Conservation (phyloP, 37 sponge, comb jelly and placozoan genomes). For the Ephydatia muelleri region DNA sequence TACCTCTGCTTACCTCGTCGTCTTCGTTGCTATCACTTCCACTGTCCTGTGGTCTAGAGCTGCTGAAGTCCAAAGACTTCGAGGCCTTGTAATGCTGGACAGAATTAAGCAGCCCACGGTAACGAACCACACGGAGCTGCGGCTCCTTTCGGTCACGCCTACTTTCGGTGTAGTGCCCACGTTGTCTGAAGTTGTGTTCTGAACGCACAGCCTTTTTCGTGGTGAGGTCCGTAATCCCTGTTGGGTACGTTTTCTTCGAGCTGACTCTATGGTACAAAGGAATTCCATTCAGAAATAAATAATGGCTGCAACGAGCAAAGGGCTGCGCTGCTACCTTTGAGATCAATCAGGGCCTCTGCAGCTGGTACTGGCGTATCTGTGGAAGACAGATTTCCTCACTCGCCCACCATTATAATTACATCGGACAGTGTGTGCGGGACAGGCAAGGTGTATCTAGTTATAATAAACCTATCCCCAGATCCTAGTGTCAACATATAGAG, state of each 20-base stretch:
- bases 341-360: constrained; percentile 59
- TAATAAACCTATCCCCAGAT: not conserved
- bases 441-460: not conserved
- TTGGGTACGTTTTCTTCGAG: not conserved
- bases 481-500: not conserved
- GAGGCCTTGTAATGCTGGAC: too few species aligned
- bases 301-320: not conserved
- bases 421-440: not conserved
- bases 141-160: too few species aligned
- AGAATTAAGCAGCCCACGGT: too few species aligned
- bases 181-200: too few species aligned
- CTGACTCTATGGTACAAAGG: constrained; percentile 25
- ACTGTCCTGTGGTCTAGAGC: constrained; percentile 35
- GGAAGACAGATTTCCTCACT: not conserved
- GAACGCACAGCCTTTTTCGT: not conserved
- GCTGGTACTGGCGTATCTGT: constrained; percentile 55
- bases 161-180: too few species aligned
- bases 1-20: not conserved
- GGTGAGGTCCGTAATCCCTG: constrained; percentile 20
- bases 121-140: too few species aligned
- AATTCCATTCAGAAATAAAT: not conserved
- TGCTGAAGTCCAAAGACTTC: not conserved
- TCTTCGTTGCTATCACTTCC: constrained; percentile 26
- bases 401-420: not conserved
- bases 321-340: constrained; percentile 39